Evolutionary conservation across 2,888 invertebrate genomes (phyloP).

Genomic region (Ochropleura leucogaster): DNA sequence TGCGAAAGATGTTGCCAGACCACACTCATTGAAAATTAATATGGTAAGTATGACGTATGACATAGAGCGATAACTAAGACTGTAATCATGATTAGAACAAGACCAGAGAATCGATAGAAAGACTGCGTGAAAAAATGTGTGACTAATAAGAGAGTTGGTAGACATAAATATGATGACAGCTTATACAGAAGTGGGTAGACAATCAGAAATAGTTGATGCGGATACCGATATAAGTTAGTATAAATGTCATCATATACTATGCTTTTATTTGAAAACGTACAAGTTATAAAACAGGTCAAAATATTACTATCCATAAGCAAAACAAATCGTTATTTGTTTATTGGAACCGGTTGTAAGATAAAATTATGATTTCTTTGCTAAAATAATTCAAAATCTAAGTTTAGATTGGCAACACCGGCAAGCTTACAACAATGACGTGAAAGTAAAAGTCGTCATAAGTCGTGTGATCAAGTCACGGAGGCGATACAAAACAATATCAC

Average conservation of each 20-base stretch:
- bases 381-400: constrained; percentile 3
- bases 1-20: constrained; percentile 36
- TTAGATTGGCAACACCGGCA: constrained; percentile 36
- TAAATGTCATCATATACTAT: neutral
- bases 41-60: neutral
- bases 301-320: too few species aligned
- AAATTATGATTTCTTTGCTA: neutral
- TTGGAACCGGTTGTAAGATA: too few species aligned
- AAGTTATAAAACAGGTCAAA: too few species aligned
- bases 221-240: neutral
- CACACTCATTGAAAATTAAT: neutral
- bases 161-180: neutral
- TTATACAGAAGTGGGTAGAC: neutral
- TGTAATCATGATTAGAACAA: neutral
- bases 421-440: constrained; percentile 61
- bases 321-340: too few species aligned
- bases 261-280: too few species aligned
- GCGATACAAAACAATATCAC: constrained; percentile 60
- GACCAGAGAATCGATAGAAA: neutral
- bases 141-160: neutral
- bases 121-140: neutral
- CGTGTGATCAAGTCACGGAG: constrained; percentile 74
- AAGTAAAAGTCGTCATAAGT: constrained; percentile 71
- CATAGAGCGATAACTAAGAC: neutral
- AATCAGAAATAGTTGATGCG: neutral